Base-by-base conservation (phyloP, 2,113 vertebrate species). In the Elgaria multicarinata region DNA sequence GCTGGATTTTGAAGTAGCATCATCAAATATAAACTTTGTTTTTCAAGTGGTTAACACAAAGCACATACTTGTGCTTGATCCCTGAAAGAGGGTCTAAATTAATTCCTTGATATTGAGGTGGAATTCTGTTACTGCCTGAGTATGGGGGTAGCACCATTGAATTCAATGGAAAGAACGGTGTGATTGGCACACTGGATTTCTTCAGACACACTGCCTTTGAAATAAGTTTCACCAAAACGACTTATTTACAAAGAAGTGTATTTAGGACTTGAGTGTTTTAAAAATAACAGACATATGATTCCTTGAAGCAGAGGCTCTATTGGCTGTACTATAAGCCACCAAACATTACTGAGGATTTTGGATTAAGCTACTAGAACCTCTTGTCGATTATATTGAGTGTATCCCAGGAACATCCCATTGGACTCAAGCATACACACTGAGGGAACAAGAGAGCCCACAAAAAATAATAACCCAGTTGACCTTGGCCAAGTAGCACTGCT, bases 271-370 rank as follows among this genome's bases (percentile, higher is more conserved):
- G 31, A 22, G 24, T 58, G 24, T 87, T 79, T 78, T 8, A 78
- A 58, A 36, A 46, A 50, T 18, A 39, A 6, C n/a, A 72, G 26
- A 53, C 31, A 36, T 8, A 64, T 44, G 39, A 42, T 93, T 90
- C 91, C 83, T 93, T 4, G 20, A 86, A 87, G 91, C 0, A 0
- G 88, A 86, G 81, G 76, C 89, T n/a, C 89, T 12, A 55, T 0
- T 2, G 8, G 78, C 3, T 24, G 77, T 62, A 42, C 14, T 87
- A 76, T 78, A 92, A 12, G 86, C 84, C 80, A 90, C 81, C 78
- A 87, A 91, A 71, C 89, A 93, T 89, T 92, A 89, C 42, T 75
- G 90, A 92, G 90, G 87, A 22, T n/a, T 77, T 87, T 86, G 89
- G 90, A 76, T 93, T 84, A 91, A 14, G 20, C 55, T 53, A 91